These are phyloP conservation scores for Daubentonia madagascariensis DNA, from an alignment of 2,113 vertebrate species.

Conservation along the genomic window DNA sequence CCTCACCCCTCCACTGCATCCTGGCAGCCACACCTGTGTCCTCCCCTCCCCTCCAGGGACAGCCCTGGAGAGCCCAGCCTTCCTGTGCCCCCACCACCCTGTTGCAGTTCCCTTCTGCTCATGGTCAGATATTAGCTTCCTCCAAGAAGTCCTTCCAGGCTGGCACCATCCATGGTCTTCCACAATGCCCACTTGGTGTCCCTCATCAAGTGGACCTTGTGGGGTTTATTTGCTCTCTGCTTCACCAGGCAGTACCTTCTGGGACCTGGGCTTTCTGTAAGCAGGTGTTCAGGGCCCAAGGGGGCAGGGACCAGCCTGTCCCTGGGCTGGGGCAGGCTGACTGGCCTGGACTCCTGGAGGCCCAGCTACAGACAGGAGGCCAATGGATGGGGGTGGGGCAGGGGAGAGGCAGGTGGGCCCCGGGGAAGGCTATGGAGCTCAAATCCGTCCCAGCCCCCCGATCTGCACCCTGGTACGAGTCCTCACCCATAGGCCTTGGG, in stretches of 20 bases:
- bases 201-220: accelerated
- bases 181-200: accelerated
- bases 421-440: background rate
- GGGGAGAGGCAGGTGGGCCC: too few species aligned
- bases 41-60: accelerated
- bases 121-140: background rate
- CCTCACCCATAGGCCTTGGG: background rate
- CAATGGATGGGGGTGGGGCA: background rate
- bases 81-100: accelerated
- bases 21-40: background rate
- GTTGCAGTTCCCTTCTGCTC: background rate
- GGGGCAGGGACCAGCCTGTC: too few species aligned
- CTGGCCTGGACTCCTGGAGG: background rate
- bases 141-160: background rate
- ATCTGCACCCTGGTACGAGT: accelerated
- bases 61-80: background rate
- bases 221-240: too few species aligned
- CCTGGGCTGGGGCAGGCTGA: background rate
- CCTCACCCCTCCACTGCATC: background rate
- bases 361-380: background rate
- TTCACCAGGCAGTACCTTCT: background rate
- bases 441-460: accelerated
- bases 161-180: background rate
- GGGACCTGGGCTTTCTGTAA: background rate
- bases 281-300: background rate